Evolutionary conservation across 2,888 invertebrate species (phyloP).

Genomic region (Drosophila incognita): DNA sequence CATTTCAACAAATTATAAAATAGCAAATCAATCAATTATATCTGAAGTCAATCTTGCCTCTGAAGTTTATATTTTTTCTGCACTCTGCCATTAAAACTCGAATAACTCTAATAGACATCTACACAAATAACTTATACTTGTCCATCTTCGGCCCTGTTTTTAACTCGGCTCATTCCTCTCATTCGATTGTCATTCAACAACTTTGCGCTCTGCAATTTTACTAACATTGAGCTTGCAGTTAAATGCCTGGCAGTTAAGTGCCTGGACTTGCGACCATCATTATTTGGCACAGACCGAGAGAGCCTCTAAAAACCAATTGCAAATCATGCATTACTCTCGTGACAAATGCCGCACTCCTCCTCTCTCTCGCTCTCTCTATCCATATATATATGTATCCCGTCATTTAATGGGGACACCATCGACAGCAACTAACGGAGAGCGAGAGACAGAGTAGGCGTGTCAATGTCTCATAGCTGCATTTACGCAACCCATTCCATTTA

Average conservation of each 20-base stretch:
- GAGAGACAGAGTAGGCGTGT: conserved; percentile 60
- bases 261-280: conserved; percentile 52
- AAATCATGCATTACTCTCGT: conserved; percentile 46
- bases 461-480: conserved; percentile 67
- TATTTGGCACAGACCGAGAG: conserved; percentile 53
- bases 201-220: conserved; percentile 18
- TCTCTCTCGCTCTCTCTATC: neutral
- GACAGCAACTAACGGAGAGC: conserved; percentile 41
- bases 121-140: neutral
- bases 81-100: neutral
- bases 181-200: conserved; percentile 9
- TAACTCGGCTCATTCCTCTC: neutral
- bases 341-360: conserved; percentile 5
- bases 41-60: neutral
- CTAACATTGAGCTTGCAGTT: conserved; percentile 43
- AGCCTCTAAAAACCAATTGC: conserved; percentile 61
- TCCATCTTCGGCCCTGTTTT: neutral
- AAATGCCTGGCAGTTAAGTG: conserved; percentile 42
- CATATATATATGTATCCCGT: neutral
- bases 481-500: conserved; percentile 67
- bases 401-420: conserved; percentile 17
- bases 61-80: neutral
- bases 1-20: neutral
- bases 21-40: neutral
- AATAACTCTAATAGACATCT: neutral